These are phyloP conservation scores for Hecatera dysodea DNA, from an alignment of 2,888 invertebrate genomes.

Conservation along the genomic window DNA sequence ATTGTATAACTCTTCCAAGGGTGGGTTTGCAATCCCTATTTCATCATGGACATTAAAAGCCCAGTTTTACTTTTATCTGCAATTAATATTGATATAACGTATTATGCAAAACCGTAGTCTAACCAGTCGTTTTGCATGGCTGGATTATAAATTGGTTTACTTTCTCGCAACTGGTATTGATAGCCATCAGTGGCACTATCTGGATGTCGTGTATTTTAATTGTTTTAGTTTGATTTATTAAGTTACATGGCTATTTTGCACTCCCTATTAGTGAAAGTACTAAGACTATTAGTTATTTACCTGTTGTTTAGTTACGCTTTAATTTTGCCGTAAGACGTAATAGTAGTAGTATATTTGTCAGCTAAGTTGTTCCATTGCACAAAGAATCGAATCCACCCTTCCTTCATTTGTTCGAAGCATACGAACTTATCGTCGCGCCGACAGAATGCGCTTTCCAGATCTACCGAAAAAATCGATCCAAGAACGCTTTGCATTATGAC, in stretches of 20 bases:
- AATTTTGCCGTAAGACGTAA: background rate
- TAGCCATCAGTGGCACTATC: slow-evolving; percentile 38
- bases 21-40: background rate
- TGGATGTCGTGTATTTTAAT: slow-evolving; percentile 55
- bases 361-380: background rate
- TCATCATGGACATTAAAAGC: slow-evolving; percentile 3
- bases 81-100: slow-evolving; percentile 38
- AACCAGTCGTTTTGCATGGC: slow-evolving; percentile 43
- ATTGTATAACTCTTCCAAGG: background rate
- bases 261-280: slow-evolving; percentile 8
- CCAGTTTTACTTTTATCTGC: slow-evolving; percentile 32
- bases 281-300: slow-evolving; percentile 1
- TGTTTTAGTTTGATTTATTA: slow-evolving; percentile 44
- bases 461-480: no score
- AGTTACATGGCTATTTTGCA: slow-evolving; percentile 3
- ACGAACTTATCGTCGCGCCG: no score
- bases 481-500: no score
- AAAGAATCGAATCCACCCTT: background rate
- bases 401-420: background rate
- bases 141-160: slow-evolving; percentile 54
- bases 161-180: slow-evolving; percentile 50
- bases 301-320: background rate
- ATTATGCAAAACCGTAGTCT: slow-evolving; percentile 47
- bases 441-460: no score
- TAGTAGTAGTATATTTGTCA: background rate